Percentiles rank a stretch among this genome's conserved stretches.
Conservation (phyloP, 2,113 vertebrate genomes). For the Ictalurus punctatus region DNA sequence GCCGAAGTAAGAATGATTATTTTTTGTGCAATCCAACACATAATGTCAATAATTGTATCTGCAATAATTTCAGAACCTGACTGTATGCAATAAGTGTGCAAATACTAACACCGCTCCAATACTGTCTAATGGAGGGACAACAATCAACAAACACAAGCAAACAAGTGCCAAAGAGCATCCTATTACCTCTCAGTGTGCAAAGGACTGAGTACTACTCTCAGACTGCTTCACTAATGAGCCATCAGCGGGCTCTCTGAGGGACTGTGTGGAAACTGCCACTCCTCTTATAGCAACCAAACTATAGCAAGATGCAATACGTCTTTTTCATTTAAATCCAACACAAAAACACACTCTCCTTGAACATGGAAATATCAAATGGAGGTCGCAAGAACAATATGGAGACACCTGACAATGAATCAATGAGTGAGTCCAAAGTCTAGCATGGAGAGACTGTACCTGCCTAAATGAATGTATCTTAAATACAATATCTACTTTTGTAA, state of each 20-base stretch:
- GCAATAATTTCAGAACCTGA: neutral
- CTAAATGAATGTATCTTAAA: neutral
- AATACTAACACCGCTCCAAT: slow-evolving; percentile 13
- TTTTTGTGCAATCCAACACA: slow-evolving; percentile 2
- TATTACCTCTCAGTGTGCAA: slow-evolving; percentile 36
- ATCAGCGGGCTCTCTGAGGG: slow-evolving; percentile 28
- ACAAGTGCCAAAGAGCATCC: slow-evolving; percentile 35
- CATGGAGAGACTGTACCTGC: neutral
- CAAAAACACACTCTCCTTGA: slow-evolving; percentile 23
- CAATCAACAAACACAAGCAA: slow-evolving; percentile 45
- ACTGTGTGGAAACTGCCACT: slow-evolving; percentile 33
- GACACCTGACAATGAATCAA: neutral
- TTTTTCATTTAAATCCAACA: slow-evolving; percentile 43
- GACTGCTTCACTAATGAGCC: slow-evolving; percentile 50
- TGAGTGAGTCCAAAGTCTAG: slow-evolving; percentile 3
- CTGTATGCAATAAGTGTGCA: slow-evolving; percentile 17
- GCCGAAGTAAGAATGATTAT: slow-evolving; percentile 2
- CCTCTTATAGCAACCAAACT: slow-evolving; percentile 18
- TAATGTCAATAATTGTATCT: slow-evolving; percentile 21
- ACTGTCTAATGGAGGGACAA: slow-evolving; percentile 34
- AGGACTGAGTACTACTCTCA: slow-evolving; percentile 29
- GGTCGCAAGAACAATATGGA: neutral
- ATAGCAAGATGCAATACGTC: slow-evolving; percentile 36
- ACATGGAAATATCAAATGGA: slow-evolving; percentile 27
- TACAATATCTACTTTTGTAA: neutral